Evolutionary conservation across 1,140 invertebrate species (phyloP).

Genomic region (Papilio helenus): DNA sequence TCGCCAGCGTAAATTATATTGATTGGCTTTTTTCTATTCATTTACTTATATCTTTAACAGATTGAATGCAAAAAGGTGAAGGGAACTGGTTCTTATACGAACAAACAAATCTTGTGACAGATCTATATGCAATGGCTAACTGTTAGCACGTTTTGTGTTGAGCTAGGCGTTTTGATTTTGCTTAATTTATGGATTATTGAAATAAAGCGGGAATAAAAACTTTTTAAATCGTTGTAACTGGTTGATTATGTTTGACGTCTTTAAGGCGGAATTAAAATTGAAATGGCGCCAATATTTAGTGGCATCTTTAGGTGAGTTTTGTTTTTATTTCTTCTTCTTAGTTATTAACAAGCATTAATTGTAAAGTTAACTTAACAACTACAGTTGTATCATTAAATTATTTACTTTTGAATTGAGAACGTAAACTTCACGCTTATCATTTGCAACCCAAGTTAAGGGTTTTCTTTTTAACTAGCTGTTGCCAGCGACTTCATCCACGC

Average conservation of each 20-base stretch:
- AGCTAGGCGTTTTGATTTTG: conserved; percentile 1
- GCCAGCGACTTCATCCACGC: no score
- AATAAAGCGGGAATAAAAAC: neutral
- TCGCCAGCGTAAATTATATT: conserved; percentile 35
- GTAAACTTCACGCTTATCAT: no score
- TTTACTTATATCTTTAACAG: conserved; percentile 43
- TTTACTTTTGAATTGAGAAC: no score
- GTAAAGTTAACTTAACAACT: no score
- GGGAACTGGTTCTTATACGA: conserved; percentile 50
- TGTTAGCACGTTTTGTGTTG: conserved; percentile 51
- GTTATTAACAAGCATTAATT: no score
- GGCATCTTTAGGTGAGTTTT: conserved; percentile 71
- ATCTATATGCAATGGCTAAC: conserved; percentile 59
- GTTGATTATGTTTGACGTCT: conserved; percentile 65
- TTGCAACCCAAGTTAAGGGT: no score
- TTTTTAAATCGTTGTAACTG: conserved; percentile 21
- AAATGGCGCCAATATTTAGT: conserved; percentile 79
- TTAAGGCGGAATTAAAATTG: conserved; percentile 60
- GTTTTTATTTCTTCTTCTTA: conserved; percentile 34
- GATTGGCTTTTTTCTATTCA: conserved; percentile 47
- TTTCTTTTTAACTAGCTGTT: no score
- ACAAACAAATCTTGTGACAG: conserved; percentile 50
- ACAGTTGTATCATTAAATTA: no score
- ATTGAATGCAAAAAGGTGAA: conserved; percentile 64
- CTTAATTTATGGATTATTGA: neutral